Conservation (phyloP, 1,140 invertebrate species). For the Drosophila suzukii region DNA sequence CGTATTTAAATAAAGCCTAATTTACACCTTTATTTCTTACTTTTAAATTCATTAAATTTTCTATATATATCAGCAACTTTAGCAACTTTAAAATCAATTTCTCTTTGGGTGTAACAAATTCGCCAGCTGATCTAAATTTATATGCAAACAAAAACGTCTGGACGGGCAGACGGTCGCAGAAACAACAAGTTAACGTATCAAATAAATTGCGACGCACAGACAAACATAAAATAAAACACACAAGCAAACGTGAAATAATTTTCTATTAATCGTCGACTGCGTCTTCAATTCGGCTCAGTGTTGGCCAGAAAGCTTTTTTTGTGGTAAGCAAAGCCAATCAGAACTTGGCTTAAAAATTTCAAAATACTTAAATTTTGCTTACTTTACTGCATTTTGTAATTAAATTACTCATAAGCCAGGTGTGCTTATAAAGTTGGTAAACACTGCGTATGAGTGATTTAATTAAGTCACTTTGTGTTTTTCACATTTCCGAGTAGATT, state of each 20-base stretch:
- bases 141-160: conserved; percentile 56
- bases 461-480: background rate
- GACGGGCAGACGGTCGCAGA: conserved; percentile 28
- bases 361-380: background rate
- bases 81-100: conserved; percentile 9
- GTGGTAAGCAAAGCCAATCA: background rate
- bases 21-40: background rate
- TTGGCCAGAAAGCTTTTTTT: background rate
- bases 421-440: background rate
- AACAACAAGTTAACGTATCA: conserved; percentile 43
- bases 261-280: conserved; percentile 59
- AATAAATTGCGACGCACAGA: conserved; percentile 48
- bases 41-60: too few relatives aligned
- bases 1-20: too few relatives aligned
- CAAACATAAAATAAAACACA: conserved; percentile 49
- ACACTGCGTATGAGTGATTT: conserved; percentile 10
- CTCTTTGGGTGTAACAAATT: conserved; percentile 42
- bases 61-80: background rate
- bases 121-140: conserved; percentile 61
- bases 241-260: conserved; percentile 63
- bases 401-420: background rate
- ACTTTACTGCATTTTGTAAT: background rate
- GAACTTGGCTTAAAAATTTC: background rate
- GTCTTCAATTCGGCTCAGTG: conserved; percentile 18
- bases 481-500: background rate